Base-by-base conservation (phyloP, 2,797 vertebrate genomes). In the Galaxias olidus region DNA sequence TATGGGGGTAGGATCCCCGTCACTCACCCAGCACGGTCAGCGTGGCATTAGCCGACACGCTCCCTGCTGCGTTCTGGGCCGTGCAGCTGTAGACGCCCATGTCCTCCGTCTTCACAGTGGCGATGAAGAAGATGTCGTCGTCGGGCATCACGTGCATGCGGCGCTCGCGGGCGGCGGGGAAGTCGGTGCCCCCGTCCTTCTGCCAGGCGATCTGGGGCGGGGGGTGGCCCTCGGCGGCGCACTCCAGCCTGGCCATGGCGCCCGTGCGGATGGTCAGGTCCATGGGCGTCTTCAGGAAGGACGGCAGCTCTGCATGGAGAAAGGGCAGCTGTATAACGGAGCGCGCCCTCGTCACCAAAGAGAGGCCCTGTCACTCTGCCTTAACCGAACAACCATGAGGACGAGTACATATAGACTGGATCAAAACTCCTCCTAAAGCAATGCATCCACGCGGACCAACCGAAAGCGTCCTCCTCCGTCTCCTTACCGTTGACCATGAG, bases 81-180 rank as follows among this genome's bases (percentile, higher is more conserved):
- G 94, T 99, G 80, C 98, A 99, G 89, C 96, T 98, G 79, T 99
- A 99, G 10, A 98, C 90, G 0, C 98, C 98, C 0, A 96, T 94
- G 81, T 99, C 98, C 66, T 97, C 97, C 0, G 93, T 94, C 86
- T 98, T 98, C 47, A 98, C 96, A 0, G 97, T 93, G 17, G 97
- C 95, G 6, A 99, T 99, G 74, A 99, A 99, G 86, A 99, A 98
- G 15, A 99, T 97, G 0, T 99, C 97, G 8, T 99, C 98, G 61
- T 98, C 96, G 0, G 98, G 97, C 98, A 99, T 99, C 45, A 99
- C 98, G 0, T 99, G 98, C 98, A 99, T 99, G 42, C 97, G 90
- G 1, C 98, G 92, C 87, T 99, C 96, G 15, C 97, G 91, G 0
- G 98, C 98, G 0, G 98, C 98, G 0, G 98, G 98, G 79, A 99